phyloP scores from a whole-genome alignment of 2,888 invertebrate genomes.

The Mythimna impura region DNA sequence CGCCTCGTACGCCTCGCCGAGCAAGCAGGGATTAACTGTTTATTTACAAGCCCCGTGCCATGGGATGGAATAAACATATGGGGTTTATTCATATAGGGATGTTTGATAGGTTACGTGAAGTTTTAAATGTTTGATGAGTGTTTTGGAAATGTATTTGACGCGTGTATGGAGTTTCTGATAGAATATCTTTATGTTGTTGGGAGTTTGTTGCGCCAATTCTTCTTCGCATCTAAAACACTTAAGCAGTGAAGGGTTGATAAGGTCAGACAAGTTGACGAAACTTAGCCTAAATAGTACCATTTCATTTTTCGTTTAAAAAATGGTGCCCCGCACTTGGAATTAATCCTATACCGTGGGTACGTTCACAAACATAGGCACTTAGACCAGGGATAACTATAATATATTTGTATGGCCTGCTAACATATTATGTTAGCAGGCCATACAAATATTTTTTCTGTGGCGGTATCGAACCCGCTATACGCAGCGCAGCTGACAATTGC shows the following conservation, averaged over 20 bases:
- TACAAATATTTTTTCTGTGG: too few species aligned
- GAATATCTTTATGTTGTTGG: not conserved
- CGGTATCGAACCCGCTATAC: too few species aligned
- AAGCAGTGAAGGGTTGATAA: not conserved
- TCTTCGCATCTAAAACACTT: not conserved
- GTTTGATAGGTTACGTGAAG: not conserved
- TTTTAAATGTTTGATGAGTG: conserved; percentile 21
- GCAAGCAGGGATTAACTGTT: conserved; percentile 54
- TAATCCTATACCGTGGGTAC: too few species aligned
- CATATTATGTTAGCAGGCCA: too few species aligned
- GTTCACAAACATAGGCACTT: too few species aligned
- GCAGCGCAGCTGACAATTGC: too few species aligned
- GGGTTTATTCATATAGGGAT: conserved; percentile 21
- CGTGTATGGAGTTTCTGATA: too few species aligned
- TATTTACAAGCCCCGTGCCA: conserved; percentile 56
- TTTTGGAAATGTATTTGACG: conserved; percentile 6
- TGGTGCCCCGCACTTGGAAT: too few species aligned
- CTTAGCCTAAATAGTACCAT: not conserved
- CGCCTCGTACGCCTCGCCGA: conserved; percentile 31
- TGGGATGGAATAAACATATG: conserved; percentile 33
- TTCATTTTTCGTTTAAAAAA: too few species aligned
- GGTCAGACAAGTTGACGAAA: not conserved
- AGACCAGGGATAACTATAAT: too few species aligned
- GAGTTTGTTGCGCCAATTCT: not conserved
- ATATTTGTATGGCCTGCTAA: too few species aligned